These are phyloP conservation scores for Rhynchotus rufescens DNA, from an alignment of 2,797 vertebrate genomes.

Conservation along the genomic window DNA sequence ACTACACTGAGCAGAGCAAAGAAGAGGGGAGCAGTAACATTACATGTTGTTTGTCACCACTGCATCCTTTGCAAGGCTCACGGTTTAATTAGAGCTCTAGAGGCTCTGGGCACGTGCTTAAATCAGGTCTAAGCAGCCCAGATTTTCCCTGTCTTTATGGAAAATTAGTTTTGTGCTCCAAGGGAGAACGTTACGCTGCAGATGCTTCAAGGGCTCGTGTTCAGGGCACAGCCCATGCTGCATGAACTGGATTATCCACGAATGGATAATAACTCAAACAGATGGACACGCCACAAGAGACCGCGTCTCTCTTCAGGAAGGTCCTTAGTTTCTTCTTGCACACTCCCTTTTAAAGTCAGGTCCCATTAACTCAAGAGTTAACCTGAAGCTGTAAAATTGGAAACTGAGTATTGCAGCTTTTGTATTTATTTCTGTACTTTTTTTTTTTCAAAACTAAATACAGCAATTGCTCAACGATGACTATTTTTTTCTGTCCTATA, in stretches of 20 bases:
- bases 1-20: neutral
- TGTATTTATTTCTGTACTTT: no score
- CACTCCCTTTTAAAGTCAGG: neutral
- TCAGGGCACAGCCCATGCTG: neutral
- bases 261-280: neutral
- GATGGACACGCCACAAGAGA: neutral
- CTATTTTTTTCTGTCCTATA: neutral
- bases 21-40: neutral
- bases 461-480: neutral
- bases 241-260: neutral
- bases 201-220: neutral
- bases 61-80: neutral
- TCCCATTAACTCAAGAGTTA: neutral
- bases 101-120: neutral
- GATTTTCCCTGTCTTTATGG: neutral
- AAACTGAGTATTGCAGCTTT: neutral
- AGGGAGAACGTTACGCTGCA: neutral
- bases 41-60: neutral
- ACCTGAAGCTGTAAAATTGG: neutral
- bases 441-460: neutral
- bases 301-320: neutral
- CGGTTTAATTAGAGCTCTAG: neutral
- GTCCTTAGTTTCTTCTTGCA: neutral
- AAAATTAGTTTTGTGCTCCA: neutral
- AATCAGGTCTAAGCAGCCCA: neutral